A percentile compares a stretch with the other conserved stretches of the same genome.
Conservation (phyloP, 2,888 invertebrate species). For the Encarsia formosa region DNA sequence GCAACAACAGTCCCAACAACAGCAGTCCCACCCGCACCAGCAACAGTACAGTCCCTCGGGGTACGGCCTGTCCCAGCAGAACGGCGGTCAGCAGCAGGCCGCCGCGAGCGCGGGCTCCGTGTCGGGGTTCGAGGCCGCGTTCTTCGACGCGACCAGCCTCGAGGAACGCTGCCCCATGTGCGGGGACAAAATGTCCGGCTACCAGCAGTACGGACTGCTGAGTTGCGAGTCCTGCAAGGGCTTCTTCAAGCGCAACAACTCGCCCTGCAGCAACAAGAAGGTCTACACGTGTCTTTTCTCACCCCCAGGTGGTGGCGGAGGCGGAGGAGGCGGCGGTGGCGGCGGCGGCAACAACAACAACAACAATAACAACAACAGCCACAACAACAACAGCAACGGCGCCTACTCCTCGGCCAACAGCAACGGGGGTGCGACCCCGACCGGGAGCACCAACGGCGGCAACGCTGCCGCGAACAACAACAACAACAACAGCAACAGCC, state of each 20-base stretch:
- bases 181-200: constrained; percentile 71
- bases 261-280: constrained; percentile 70
- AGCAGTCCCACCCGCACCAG: constrained; percentile 50
- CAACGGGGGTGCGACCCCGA: constrained; percentile 31
- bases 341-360: constrained; percentile 40
- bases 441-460: constrained; percentile 18
- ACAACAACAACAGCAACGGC: constrained; percentile 41
- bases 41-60: constrained; percentile 35
- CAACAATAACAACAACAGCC: constrained; percentile 43
- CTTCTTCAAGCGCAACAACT: constrained; percentile 64
- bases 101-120: constrained; percentile 56
- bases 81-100: constrained; percentile 34
- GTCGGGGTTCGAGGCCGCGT: constrained; percentile 57
- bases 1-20: constrained; percentile 43
- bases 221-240: constrained; percentile 76
- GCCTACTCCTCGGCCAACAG: constrained; percentile 36
- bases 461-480: constrained; percentile 38
- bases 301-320: constrained; percentile 41
- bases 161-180: constrained; percentile 69
- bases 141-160: constrained; percentile 53
- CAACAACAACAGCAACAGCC: constrained; percentile 40
- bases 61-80: constrained; percentile 44
- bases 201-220: constrained; percentile 72
- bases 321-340: constrained; percentile 34
- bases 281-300: constrained; percentile 65